Conservation (phyloP, 2,113 vertebrate genomes). For the Gymnocephalus cernua region DNA sequence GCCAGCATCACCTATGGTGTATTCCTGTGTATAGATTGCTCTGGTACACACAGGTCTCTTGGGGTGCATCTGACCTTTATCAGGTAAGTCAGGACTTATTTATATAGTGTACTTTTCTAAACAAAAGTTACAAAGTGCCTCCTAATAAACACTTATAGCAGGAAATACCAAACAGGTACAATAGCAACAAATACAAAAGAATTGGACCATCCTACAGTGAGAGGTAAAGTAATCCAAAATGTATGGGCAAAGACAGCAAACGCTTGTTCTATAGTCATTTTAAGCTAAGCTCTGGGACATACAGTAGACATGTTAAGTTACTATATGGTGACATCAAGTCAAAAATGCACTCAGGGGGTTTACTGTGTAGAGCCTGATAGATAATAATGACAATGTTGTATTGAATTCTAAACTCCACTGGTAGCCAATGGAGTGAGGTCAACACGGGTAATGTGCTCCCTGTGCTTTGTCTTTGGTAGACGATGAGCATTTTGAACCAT, state of each 20-base stretch:
- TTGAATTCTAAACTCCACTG: neutral
- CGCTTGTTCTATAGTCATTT: neutral
- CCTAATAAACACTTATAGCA: neutral
- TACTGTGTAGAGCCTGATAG: neutral
- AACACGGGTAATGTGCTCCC: neutral
- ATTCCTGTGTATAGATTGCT: slow-evolving; percentile 97
- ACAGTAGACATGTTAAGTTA: neutral
- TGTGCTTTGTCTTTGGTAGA: neutral
- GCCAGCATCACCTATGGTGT: slow-evolving; percentile 97
- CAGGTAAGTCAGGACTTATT: slow-evolving; percentile 80
- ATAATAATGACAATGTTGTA: neutral
- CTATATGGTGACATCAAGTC: neutral
- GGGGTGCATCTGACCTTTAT: slow-evolving; percentile 97
- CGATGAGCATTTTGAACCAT: slow-evolving; percentile 2
- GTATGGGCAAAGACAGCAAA: neutral
- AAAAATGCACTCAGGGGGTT: neutral
- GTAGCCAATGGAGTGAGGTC: neutral
- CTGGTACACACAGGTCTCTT: slow-evolving; percentile 93
- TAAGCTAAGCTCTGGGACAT: neutral
- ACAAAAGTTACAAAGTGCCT: neutral
- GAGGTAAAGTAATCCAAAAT: neutral
- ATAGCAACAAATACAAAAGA: neutral
- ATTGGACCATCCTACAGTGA: neutral
- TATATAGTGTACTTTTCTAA: neutral
- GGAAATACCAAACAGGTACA: neutral